A percentile compares a stretch with the other conserved stretches of the same genome.
Conservation (phyloP, 2,797 vertebrate genomes). For the Lagocephalus sceleratus region DNA sequence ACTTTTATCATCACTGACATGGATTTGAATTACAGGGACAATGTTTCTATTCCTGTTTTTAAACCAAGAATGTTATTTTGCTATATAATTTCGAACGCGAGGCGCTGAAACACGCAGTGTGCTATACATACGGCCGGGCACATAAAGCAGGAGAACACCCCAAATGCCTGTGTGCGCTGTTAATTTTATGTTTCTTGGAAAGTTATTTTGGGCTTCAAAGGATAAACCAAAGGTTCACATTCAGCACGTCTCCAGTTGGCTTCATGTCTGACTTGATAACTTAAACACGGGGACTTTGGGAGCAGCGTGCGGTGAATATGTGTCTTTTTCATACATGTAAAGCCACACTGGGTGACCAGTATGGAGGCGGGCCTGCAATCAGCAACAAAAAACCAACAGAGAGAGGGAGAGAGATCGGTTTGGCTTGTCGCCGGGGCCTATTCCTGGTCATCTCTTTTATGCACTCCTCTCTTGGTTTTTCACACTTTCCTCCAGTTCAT, state of each 20-base stretch:
- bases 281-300: slow-evolving; percentile 52
- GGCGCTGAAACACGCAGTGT: slow-evolving; percentile 39
- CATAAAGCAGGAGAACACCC: slow-evolving; percentile 35
- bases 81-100: slow-evolving; percentile 62
- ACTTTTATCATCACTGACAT: slow-evolving; percentile 49
- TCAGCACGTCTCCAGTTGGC: slow-evolving; percentile 31
- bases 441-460: slow-evolving; percentile 38
- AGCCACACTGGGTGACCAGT: slow-evolving; percentile 55
- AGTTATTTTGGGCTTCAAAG: slow-evolving; percentile 43
- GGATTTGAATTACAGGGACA: slow-evolving; percentile 65
- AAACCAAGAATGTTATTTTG: slow-evolving; percentile 57
- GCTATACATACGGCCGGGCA: slow-evolving; percentile 16
- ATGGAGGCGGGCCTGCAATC: slow-evolving; percentile 61
- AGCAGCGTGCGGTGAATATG: slow-evolving; percentile 50
- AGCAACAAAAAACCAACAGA: slow-evolving; percentile 54
- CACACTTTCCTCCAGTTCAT: slow-evolving; percentile 24
- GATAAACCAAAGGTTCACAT: slow-evolving; percentile 54
- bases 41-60: slow-evolving; percentile 56
- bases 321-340: slow-evolving; percentile 48
- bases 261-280: slow-evolving; percentile 51
- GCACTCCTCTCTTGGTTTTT: slow-evolving; percentile 30
- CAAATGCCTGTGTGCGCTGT: slow-evolving; percentile 25
- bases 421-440: slow-evolving; percentile 36
- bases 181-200: slow-evolving; percentile 36
- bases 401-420: slow-evolving; percentile 27